Percentiles rank a stretch among this genome's conserved stretches.
Evolutionary conservation across 2,888 invertebrate genomes (phyloP).

Genomic region (Clepsis dumicolana): DNA sequence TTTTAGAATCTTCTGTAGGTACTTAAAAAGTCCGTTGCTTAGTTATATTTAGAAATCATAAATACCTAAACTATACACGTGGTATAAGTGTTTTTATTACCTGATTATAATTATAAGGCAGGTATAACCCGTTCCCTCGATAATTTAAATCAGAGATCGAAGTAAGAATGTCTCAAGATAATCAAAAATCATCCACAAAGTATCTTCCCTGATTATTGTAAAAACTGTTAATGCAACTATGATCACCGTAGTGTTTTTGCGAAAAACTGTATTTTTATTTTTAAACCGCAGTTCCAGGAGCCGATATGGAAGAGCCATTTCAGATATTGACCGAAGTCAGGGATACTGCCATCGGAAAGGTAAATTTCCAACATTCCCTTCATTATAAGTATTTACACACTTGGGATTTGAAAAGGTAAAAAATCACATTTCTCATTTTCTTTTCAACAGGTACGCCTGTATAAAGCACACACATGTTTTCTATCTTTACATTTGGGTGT

Average conservation of each 20-base stretch:
- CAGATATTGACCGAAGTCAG: constrained; percentile 73
- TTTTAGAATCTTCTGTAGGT: not conserved
- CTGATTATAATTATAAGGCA: not conserved
- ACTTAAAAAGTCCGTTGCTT: not conserved
- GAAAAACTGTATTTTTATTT: constrained; percentile 14
- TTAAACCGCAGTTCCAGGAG: constrained; percentile 76
- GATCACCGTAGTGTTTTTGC: too few species aligned
- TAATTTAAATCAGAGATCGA: not conserved
- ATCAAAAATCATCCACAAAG: not conserved
- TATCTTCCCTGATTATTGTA: too few species aligned
- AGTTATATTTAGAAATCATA: not conserved
- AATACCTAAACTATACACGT: not conserved
- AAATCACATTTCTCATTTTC: not conserved
- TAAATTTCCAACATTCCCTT: constrained; percentile 48
- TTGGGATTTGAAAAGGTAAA: not conserved
- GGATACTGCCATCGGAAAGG: constrained; percentile 75
- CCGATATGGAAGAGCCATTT: constrained; percentile 72
- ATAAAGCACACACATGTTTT: too few species aligned
- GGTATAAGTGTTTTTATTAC: not conserved
- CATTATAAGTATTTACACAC: not conserved
- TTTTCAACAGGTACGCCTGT: too few species aligned
- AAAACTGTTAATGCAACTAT: too few species aligned
- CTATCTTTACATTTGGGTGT: too few species aligned
- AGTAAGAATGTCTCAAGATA: not conserved
- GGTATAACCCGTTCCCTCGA: not conserved